Conservation (phyloP, 2,797 vertebrate genomes). For the Argyrosomus regius region DNA sequence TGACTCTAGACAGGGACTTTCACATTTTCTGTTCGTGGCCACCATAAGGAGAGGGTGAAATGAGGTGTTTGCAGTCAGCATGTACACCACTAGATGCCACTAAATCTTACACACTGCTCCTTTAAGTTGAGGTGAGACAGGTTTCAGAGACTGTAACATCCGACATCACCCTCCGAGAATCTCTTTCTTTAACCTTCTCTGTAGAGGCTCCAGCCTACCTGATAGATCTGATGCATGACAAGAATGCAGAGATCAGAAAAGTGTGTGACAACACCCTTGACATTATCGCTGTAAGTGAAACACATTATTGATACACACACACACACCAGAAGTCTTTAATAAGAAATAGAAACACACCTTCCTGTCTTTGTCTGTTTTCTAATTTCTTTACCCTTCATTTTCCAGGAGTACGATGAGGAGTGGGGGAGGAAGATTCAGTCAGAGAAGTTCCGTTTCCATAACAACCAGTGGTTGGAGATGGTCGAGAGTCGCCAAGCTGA, state of each 20-base stretch:
- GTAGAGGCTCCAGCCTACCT: constrained; percentile 96
- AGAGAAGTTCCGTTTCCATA: constrained; percentile 96
- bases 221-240: constrained; percentile 97
- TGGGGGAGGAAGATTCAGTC: constrained; percentile 97
- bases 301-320: not conserved
- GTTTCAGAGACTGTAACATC: not conserved
- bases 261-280: constrained; percentile 97
- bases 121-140: not conserved
- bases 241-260: constrained; percentile 95
- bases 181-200: constrained; percentile 59
- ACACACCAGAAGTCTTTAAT: not conserved
- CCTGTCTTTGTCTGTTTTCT: not conserved
- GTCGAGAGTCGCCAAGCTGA: constrained; percentile 94
- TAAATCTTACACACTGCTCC: not conserved
- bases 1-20: no score
- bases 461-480: constrained; percentile 98
- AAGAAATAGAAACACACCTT: not conserved
- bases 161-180: not conserved
- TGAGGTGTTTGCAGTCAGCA: no score
- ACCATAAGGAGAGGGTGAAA: no score
- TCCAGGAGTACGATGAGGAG: constrained; percentile 95
- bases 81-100: no score
- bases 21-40: no score
- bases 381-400: not conserved
- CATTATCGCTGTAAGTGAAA: constrained; percentile 92